phyloP scores from a whole-genome alignment of 2,888 invertebrate genomes.

The Caenorhabditis afra region DNA sequence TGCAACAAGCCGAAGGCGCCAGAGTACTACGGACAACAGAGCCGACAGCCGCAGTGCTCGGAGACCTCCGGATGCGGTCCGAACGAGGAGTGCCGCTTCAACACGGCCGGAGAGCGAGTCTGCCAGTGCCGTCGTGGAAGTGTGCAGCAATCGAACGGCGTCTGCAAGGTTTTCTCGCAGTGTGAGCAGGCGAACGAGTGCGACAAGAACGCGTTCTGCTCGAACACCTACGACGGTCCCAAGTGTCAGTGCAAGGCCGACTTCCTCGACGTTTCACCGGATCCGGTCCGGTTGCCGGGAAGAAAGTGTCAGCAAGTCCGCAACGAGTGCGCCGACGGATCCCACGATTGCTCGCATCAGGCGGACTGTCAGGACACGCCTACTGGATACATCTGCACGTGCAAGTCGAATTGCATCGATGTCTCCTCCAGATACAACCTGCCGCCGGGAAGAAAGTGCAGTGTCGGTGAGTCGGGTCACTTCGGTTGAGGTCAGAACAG shows the following conservation, averaged over 20 bases:
- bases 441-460: slow-evolving; percentile 72
- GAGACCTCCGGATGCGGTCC: slow-evolving; percentile 63
- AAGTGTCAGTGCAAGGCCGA: slow-evolving; percentile 76
- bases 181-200: slow-evolving; percentile 75
- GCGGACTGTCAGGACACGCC: slow-evolving; percentile 73
- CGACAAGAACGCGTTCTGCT: slow-evolving; percentile 76
- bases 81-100: slow-evolving; percentile 74
- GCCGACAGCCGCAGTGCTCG: slow-evolving; percentile 67
- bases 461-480: slow-evolving; percentile 67
- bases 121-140: slow-evolving; percentile 71
- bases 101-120: slow-evolving; percentile 61
- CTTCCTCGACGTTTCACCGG: slow-evolving; percentile 71
- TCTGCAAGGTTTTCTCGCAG: slow-evolving; percentile 74
- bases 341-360: slow-evolving; percentile 73
- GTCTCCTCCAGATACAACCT: slow-evolving; percentile 73
- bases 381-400: slow-evolving; percentile 68
- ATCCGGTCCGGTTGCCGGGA: slow-evolving; percentile 72
- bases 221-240: slow-evolving; percentile 75
- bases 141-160: slow-evolving; percentile 66
- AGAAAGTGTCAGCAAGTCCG: slow-evolving; percentile 73
- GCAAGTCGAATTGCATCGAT: slow-evolving; percentile 72
- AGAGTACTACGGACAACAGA: slow-evolving; percentile 70
- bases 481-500: too few species aligned
- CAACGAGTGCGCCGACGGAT: slow-evolving; percentile 76
- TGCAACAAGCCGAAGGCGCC: slow-evolving; percentile 75